Conservation (phyloP, 1,140 invertebrate genomes). For the Prorops nasuta region DNA sequence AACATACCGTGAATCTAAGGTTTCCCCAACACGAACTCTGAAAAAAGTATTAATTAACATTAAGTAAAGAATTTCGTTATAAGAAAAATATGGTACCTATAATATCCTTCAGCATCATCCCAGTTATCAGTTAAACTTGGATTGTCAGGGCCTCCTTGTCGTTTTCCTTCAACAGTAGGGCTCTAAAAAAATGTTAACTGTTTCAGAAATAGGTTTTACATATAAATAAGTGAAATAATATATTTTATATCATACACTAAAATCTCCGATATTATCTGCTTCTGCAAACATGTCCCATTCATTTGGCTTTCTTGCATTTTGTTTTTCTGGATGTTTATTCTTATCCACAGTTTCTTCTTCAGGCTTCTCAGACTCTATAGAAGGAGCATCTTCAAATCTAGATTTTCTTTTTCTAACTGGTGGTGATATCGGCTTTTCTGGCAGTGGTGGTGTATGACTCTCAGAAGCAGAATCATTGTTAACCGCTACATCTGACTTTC, state of each 20-base stretch:
- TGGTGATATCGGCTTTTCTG: slow-evolving; percentile 39
- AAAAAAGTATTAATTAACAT: slow-evolving; percentile 55
- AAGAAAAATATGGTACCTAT: slow-evolving; percentile 46
- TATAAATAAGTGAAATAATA: background rate
- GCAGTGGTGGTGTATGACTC: slow-evolving; percentile 52
- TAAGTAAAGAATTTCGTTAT: slow-evolving; percentile 7
- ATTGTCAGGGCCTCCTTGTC: slow-evolving; percentile 74
- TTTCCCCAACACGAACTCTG: slow-evolving; percentile 94
- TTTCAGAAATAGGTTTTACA: slow-evolving; percentile 1
- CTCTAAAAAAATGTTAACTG: slow-evolving; percentile 66
- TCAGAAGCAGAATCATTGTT: slow-evolving; percentile 49
- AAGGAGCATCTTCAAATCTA: slow-evolving; percentile 41
- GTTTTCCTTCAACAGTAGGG: slow-evolving; percentile 68
- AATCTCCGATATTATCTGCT: slow-evolving; percentile 82
- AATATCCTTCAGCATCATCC: slow-evolving; percentile 99
- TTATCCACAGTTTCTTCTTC: slow-evolving; percentile 41
- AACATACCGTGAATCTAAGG: slow-evolving; percentile 86
- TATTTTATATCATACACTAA: slow-evolving; percentile 67
- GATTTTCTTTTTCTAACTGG: slow-evolving; percentile 41
- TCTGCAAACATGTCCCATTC: slow-evolving; percentile 88
- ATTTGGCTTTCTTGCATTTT: slow-evolving; percentile 54
- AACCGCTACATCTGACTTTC: slow-evolving; percentile 38
- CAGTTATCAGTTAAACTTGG: slow-evolving; percentile 96
- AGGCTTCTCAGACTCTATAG: slow-evolving; percentile 30
- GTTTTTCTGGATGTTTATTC: slow-evolving; percentile 46